Conservation (phyloP, 2,113 vertebrate genomes). For the Scortum barcoo region DNA sequence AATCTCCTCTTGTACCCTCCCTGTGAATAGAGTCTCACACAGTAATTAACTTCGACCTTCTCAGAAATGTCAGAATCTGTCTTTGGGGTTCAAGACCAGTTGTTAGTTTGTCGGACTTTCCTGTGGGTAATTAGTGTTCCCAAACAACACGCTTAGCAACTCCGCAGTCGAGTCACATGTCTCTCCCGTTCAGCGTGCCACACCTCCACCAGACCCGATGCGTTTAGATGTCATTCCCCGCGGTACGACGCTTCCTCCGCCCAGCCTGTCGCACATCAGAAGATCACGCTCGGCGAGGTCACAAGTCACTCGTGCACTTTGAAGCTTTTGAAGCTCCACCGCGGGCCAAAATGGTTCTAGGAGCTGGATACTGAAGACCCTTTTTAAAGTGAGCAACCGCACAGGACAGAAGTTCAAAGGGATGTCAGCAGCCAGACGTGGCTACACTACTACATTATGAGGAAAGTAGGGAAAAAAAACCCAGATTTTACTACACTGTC, state of each 20-base stretch:
- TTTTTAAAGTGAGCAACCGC: conserved; percentile 54
- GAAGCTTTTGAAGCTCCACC: conserved; percentile 67
- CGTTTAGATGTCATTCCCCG: conserved; percentile 35
- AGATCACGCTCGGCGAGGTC: conserved; percentile 58
- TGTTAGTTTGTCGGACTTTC: conserved; percentile 52
- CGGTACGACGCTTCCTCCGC: conserved; percentile 27
- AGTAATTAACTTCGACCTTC: conserved; percentile 77
- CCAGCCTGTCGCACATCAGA: conserved; percentile 51
- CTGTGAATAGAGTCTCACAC: conserved; percentile 27
- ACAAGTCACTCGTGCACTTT: conserved; percentile 63
- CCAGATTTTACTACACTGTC: conserved; percentile 3
- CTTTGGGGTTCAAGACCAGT: conserved; percentile 50
- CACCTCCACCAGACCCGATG: conserved; percentile 14
- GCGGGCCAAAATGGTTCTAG: conserved; percentile 45
- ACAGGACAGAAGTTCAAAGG: conserved; percentile 70
- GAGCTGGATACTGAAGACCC: conserved; percentile 46
- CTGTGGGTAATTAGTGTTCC: conserved; percentile 62
- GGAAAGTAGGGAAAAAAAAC: conserved; percentile 27
- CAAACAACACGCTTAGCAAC: conserved; percentile 26
- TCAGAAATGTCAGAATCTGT: conserved; percentile 74
- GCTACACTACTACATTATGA: conserved; percentile 31
- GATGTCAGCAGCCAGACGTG: conserved; percentile 30
- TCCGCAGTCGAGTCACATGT: conserved; percentile 54
- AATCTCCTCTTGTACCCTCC: conserved; percentile 20
- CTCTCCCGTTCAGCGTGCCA: background rate